Conservation (phyloP, 2,888 invertebrate species). For the Lasius platythorax region DNA sequence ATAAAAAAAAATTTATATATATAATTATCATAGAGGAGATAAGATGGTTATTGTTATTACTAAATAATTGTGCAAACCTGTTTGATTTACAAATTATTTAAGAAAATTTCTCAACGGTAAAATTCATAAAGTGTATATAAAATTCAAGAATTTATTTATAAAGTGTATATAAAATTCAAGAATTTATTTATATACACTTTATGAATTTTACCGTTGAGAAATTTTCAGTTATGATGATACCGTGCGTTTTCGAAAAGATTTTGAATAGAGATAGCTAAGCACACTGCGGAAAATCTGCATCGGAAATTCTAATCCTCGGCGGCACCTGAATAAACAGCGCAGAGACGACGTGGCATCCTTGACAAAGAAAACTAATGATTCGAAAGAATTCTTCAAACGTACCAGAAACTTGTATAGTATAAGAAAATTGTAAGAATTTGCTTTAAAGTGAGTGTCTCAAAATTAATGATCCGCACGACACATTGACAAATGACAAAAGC, state of each 20-base stretch:
- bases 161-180: too few relatives aligned
- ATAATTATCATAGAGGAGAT: neutral
- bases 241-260: constrained; percentile 56
- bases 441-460: neutral
- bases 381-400: constrained; percentile 53
- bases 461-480: neutral
- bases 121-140: neutral
- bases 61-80: neutral
- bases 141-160: too few relatives aligned
- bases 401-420: constrained; percentile 13
- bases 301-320: constrained; percentile 69
- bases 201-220: neutral
- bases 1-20: neutral
- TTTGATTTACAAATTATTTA: neutral
- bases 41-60: neutral
- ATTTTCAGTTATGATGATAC: constrained; percentile 60
- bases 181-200: too few relatives aligned
- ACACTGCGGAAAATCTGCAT: constrained; percentile 9
- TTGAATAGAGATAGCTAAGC: neutral
- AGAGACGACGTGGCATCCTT: constrained; percentile 26
- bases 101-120: constrained; percentile 4
- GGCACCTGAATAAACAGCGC: constrained; percentile 73
- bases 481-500: neutral
- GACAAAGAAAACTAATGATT: constrained; percentile 71
- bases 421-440: constrained; percentile 32